A percentile compares a stretch with the other conserved stretches of the same genome.
These are phyloP conservation scores for Lacerta agilis DNA, from an alignment of 2,797 vertebrate species.

Conservation along the genomic window DNA sequence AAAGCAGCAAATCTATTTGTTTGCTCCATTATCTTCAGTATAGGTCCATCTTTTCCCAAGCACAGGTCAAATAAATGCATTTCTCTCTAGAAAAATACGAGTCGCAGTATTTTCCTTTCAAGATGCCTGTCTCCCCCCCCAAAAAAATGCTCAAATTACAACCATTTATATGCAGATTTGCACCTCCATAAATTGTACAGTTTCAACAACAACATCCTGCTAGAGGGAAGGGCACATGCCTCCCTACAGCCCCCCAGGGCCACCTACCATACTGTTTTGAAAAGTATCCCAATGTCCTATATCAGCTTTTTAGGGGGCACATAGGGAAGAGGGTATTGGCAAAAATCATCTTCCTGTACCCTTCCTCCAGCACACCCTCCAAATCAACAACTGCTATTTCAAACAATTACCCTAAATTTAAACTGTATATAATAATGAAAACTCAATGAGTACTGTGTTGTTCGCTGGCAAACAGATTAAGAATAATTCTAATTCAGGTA, in stretches of 20 bases:
- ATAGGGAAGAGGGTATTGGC: background rate
- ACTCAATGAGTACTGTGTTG: background rate
- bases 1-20: background rate
- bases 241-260: background rate
- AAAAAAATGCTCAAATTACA: background rate
- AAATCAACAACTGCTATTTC: background rate
- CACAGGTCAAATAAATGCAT: fast-evolving
- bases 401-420: background rate
- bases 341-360: background rate
- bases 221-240: background rate
- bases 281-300: background rate
- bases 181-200: background rate
- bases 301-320: background rate
- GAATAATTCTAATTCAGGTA: background rate
- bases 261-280: background rate
- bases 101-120: background rate
- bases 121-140: too few relatives aligned
- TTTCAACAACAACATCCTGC: background rate
- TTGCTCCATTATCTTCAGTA: background rate
- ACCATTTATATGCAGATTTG: background rate
- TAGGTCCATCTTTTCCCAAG: background rate
- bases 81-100: fast-evolving
- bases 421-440: background rate
- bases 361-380: background rate
- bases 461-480: background rate